phyloP scores from a whole-genome alignment of 2,888 invertebrate genomes.

The Leptogaster cylindrica region DNA sequence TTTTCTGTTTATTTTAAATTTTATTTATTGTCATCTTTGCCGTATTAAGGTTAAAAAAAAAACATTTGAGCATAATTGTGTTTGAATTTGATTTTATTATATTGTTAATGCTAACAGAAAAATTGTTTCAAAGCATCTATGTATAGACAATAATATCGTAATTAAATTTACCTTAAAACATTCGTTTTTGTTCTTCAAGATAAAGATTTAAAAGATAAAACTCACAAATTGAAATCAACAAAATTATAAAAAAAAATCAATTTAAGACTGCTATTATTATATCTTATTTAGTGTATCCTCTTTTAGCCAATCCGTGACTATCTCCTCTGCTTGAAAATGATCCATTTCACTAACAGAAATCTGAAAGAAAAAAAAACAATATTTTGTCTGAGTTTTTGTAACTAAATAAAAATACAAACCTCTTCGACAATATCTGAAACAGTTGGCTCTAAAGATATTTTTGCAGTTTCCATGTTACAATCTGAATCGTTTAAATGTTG shows the following conservation, averaged over 20 bases:
- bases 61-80: neutral
- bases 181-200: neutral
- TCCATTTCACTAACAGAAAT: constrained; percentile 54
- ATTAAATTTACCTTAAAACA: no score
- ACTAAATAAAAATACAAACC: constrained; percentile 45
- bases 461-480: constrained; percentile 50
- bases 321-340: constrained; percentile 56
- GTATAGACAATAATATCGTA: no score
- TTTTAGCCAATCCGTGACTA: constrained; percentile 54
- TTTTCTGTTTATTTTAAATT: constrained; percentile 38
- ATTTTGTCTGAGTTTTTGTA: neutral
- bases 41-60: constrained; percentile 32
- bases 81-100: neutral
- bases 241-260: neutral
- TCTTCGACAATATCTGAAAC: constrained; percentile 54
- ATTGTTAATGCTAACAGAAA: no score
- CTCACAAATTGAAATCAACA: neutral
- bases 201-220: neutral
- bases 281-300: neutral
- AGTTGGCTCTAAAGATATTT: constrained; percentile 54
- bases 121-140: no score
- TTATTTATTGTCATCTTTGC: constrained; percentile 40
- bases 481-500: no score
- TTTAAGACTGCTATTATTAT: no score
- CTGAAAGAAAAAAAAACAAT: constrained; percentile 49